phyloP scores from a whole-genome alignment of 1,140 invertebrate genomes.

The Portunus trituberculatus region DNA sequence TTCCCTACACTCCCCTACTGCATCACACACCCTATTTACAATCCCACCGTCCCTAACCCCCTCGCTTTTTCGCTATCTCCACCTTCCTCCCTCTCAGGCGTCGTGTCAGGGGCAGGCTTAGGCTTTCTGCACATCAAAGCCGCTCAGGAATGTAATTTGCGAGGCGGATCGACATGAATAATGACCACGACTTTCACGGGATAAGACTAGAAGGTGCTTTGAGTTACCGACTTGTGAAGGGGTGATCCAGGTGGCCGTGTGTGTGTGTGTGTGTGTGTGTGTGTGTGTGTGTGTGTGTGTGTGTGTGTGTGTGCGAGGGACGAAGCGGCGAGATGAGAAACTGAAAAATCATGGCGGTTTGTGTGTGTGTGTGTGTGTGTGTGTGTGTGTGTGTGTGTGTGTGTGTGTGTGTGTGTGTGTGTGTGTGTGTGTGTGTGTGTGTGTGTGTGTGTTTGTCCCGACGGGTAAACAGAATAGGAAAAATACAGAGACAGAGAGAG shows the following conservation, averaged over 20 bases:
- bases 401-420: constrained; percentile 41
- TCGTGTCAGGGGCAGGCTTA: too few relatives aligned
- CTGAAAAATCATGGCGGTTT: neutral
- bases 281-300: constrained; percentile 20
- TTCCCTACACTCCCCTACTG: too few relatives aligned
- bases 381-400: constrained; percentile 34
- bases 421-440: constrained; percentile 31
- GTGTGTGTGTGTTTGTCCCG: neutral
- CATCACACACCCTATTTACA: too few relatives aligned
- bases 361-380: neutral
- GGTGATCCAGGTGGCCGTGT: neutral
- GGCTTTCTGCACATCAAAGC: too few relatives aligned
- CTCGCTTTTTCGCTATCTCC: neutral
- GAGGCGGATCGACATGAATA: neutral
- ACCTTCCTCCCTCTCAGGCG: neutral
- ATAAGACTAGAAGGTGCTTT: neutral
- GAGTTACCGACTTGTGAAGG: neutral
- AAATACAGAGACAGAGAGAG: neutral
- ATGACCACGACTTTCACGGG: neutral
- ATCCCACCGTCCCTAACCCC: neutral
- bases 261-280: constrained; percentile 44
- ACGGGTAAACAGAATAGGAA: neutral
- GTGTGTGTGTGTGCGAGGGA: neutral
- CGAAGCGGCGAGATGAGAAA: too few relatives aligned
- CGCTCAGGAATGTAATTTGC: neutral